These are phyloP conservation scores for Vollenhovia emeryi DNA, from an alignment of 1,140 invertebrate species.

Conservation along the genomic window DNA sequence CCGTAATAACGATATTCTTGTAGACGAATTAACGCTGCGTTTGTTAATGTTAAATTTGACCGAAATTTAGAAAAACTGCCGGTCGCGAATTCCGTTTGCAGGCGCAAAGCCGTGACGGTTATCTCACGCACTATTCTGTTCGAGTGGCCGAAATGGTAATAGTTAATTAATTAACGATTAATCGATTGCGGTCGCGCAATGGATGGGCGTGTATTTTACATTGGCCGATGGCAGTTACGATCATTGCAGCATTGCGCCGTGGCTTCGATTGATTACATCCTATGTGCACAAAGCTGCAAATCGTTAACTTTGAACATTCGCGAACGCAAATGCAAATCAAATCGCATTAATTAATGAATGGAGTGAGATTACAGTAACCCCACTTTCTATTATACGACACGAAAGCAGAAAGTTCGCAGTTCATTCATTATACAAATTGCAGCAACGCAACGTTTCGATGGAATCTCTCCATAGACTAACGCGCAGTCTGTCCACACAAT, in stretches of 20 bases:
- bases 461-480: background rate
- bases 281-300: constrained; percentile 27
- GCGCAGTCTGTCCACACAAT: constrained; percentile 12
- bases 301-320: constrained; percentile 43
- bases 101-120: constrained; percentile 26
- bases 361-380: constrained; percentile 5
- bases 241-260: background rate
- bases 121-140: constrained; percentile 37
- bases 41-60: background rate
- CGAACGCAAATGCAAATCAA: constrained; percentile 36
- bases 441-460: constrained; percentile 15
- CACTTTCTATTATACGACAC: constrained; percentile 16
- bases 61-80: background rate
- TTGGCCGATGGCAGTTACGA: constrained; percentile 24
- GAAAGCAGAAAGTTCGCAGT: constrained; percentile 11
- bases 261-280: constrained; percentile 38
- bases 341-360: constrained; percentile 47
- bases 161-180: constrained; percentile 57
- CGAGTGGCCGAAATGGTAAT: constrained; percentile 23
- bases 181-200: constrained; percentile 41
- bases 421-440: constrained; percentile 50
- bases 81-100: constrained; percentile 28
- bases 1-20: background rate
- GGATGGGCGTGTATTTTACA: constrained; percentile 14
- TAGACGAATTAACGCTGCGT: background rate